Conservation (phyloP, 1,140 invertebrate genomes). For the Battus philenor region DNA sequence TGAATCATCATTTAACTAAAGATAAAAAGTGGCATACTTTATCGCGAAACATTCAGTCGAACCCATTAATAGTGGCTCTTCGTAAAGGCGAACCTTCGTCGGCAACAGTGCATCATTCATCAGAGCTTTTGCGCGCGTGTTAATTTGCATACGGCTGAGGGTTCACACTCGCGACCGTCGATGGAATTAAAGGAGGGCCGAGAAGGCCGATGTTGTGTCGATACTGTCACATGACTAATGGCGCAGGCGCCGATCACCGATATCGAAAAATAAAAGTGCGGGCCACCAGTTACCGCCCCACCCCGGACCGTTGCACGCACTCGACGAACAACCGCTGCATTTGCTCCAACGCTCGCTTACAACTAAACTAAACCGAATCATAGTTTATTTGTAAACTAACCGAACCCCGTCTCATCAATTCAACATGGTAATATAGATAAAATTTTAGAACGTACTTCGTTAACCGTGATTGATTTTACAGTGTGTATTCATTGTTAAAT, state of each 20-base stretch:
- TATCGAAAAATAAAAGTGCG: constrained; percentile 69
- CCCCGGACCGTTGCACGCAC: too few species aligned
- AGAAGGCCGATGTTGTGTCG: constrained; percentile 61
- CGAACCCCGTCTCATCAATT: too few species aligned
- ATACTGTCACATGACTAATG: constrained; percentile 74
- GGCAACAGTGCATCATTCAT: constrained; percentile 59
- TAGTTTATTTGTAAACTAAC: too few species aligned
- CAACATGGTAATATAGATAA: too few species aligned
- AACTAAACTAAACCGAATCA: too few species aligned
- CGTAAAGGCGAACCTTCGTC: not conserved
- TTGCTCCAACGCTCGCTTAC: too few species aligned
- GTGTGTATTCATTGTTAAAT: too few species aligned
- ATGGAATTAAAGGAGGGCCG: constrained; percentile 59
- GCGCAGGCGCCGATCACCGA: constrained; percentile 67
- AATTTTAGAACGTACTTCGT: too few species aligned
- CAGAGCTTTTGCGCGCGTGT: constrained; percentile 49
- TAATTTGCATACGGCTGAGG: constrained; percentile 55
- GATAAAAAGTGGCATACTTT: constrained; percentile 4
- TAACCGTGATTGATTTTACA: too few species aligned
- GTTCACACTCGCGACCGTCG: constrained; percentile 44
- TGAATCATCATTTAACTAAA: not conserved
- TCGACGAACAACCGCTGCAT: too few species aligned
- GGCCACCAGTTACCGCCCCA: too few species aligned
- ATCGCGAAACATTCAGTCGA: constrained; percentile 1
- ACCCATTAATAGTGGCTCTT: constrained; percentile 13